phyloP scores from a whole-genome alignment of 1,140 invertebrate genomes.

The Pseudoatta argentina region DNA sequence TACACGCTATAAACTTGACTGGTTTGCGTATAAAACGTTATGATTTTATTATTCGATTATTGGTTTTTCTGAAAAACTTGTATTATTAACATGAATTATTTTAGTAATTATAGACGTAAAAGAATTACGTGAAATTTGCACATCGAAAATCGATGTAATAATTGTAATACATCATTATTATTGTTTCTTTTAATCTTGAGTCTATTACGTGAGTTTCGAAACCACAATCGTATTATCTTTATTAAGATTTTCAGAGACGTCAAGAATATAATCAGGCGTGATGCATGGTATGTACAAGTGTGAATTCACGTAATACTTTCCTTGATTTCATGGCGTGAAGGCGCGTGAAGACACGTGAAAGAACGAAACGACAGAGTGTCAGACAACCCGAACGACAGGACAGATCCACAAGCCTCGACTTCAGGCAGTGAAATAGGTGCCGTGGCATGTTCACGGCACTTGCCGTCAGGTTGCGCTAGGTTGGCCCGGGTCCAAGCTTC shows the following conservation, averaged over 20 bases:
- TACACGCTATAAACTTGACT: not conserved
- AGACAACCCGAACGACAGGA: constrained; percentile 51
- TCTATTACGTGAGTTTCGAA: not conserved
- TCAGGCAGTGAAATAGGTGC: constrained; percentile 74
- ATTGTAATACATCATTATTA: not conserved
- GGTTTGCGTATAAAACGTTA: not conserved
- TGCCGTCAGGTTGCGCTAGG: constrained; percentile 80
- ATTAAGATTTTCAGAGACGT: not conserved
- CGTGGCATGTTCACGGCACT: constrained; percentile 64
- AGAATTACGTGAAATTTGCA: not conserved
- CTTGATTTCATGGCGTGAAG: constrained; percentile 12
- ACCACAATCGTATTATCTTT: not conserved
- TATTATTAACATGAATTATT: not conserved
- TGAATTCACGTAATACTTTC: constrained; percentile 33
- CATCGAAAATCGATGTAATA: not conserved
- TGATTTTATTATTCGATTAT: constrained; percentile 6
- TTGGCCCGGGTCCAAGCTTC: constrained; percentile 73
- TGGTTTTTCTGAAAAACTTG: not conserved
- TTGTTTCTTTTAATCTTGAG: not conserved
- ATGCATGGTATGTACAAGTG: not conserved
- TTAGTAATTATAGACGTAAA: not conserved
- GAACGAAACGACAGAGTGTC: constrained; percentile 39
- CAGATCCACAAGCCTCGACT: constrained; percentile 74
- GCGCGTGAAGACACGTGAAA: not conserved
- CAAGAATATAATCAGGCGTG: not conserved